Evolutionary conservation across 2,113 vertebrate species (phyloP).

Genomic region (Arothron firmamentum): DNA sequence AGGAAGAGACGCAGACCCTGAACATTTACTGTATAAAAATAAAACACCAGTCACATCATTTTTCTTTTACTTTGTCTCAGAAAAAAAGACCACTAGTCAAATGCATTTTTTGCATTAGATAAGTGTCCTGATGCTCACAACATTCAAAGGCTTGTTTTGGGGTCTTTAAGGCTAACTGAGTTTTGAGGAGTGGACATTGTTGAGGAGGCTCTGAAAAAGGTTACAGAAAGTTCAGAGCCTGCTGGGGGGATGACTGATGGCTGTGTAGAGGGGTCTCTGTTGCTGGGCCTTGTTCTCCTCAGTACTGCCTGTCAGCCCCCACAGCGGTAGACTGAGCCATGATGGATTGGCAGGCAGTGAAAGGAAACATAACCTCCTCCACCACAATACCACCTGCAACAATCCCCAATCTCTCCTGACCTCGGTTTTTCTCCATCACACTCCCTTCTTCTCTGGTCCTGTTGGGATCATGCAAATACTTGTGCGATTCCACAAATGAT

Average conservation of each 20-base stretch:
- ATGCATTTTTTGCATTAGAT: background rate
- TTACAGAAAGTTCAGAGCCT: slow-evolving; percentile 89
- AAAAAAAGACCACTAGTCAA: background rate
- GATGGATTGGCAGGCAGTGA: slow-evolving; percentile 96
- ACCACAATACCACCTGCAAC: slow-evolving; percentile 69
- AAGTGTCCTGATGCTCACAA: background rate
- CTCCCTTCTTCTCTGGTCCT: background rate
- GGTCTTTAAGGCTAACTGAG: slow-evolving; percentile 65
- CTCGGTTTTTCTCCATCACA: too few relatives aligned
- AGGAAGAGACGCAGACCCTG: slow-evolving; percentile 19
- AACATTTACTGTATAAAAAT: background rate
- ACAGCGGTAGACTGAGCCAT: slow-evolving; percentile 90
- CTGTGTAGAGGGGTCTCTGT: slow-evolving; percentile 81
- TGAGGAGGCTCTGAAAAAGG: slow-evolving; percentile 79
- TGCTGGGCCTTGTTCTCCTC: slow-evolving; percentile 85
- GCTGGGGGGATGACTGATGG: slow-evolving; percentile 85
- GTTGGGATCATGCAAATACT: slow-evolving; percentile 42
- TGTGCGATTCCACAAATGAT: background rate
- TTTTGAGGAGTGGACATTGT: slow-evolving; percentile 78
- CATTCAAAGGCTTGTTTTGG: slow-evolving; percentile 13
- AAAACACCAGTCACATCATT: slow-evolving; percentile 8
- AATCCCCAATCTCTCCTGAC: slow-evolving; percentile 6
- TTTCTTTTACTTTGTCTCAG: slow-evolving; percentile 2
- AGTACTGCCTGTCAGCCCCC: slow-evolving; percentile 83
- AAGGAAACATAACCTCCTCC: slow-evolving; percentile 83